phyloP scores from a whole-genome alignment of 2,113 vertebrate species.

The Rhinolophus sinicus region DNA sequence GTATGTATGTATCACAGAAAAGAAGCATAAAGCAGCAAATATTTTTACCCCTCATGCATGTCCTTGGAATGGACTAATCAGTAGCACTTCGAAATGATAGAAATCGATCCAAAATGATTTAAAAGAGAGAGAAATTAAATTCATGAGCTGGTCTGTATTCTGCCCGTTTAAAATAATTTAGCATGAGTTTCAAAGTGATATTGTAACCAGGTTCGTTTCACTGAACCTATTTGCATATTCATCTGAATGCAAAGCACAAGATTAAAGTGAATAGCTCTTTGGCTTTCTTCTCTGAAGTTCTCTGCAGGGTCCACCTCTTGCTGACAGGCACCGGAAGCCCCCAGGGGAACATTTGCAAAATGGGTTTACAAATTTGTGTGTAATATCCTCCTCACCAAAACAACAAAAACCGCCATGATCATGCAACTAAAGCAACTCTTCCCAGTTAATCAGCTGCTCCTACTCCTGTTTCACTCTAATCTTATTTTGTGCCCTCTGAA shows the following conservation, averaged over 20 bases:
- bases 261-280: constrained; percentile 76
- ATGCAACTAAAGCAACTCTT: not conserved
- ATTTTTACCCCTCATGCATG: not conserved
- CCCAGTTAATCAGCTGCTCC: not conserved
- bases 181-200: constrained; percentile 54
- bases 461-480: not conserved
- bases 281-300: constrained; percentile 63
- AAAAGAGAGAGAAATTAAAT: constrained; percentile 47
- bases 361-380: constrained; percentile 59
- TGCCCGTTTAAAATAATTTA: constrained; percentile 72
- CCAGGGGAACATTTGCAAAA: constrained; percentile 67
- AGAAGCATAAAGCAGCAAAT: not conserved
- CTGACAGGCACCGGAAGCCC: not conserved
- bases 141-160: constrained; percentile 58
- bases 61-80: constrained; percentile 62
- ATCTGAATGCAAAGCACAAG: constrained; percentile 67
- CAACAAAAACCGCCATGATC: constrained; percentile 40
- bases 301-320: constrained; percentile 64
- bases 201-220: constrained; percentile 42
- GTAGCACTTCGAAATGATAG: constrained; percentile 19
- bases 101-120: not conserved
- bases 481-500: constrained; percentile 24
- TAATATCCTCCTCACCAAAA: constrained; percentile 12
- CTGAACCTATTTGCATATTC: constrained; percentile 66
- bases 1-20: not conserved